These are phyloP conservation scores for Theretra japonica DNA, from an alignment of 2,888 invertebrate genomes.

Conservation along the genomic window DNA sequence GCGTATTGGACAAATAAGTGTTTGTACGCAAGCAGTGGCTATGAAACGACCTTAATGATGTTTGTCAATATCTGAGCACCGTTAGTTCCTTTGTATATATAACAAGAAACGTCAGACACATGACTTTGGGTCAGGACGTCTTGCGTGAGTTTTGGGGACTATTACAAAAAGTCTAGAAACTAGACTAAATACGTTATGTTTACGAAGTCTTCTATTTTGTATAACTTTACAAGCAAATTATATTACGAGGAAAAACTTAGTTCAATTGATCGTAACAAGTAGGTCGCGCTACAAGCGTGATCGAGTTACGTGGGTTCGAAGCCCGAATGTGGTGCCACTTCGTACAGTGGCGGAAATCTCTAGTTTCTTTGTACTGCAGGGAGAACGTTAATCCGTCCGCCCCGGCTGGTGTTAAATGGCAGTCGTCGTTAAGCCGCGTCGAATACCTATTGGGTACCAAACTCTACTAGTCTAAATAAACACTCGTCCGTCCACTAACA, in stretches of 20 bases:
- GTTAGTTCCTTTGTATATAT: too few relatives aligned
- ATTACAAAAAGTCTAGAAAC: too few relatives aligned
- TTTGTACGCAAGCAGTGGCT: too few relatives aligned
- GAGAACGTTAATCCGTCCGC: slow-evolving; percentile 16
- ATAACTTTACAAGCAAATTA: background rate
- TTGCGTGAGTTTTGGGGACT: too few relatives aligned
- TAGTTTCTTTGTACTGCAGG: slow-evolving; percentile 4
- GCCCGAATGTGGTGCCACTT: background rate
- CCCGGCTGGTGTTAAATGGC: slow-evolving; percentile 11
- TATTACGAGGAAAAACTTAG: background rate
- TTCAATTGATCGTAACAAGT: background rate
- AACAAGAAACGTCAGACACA: too few relatives aligned
- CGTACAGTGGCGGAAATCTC: background rate
- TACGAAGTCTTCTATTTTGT: background rate
- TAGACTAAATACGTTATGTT: background rate
- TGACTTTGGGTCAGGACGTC: too few relatives aligned
- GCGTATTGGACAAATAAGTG: too few relatives aligned
- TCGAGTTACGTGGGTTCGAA: background rate
- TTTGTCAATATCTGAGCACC: too few relatives aligned
- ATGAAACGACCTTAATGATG: too few relatives aligned
- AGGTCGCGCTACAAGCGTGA: background rate
- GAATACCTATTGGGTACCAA: slow-evolving; percentile 10
- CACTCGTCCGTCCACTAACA: background rate
- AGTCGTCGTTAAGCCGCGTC: slow-evolving; percentile 4
- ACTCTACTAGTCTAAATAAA: slow-evolving; percentile 14